Conservation (phyloP, 1,140 invertebrate species). For the Drosophila setifemur region DNA sequence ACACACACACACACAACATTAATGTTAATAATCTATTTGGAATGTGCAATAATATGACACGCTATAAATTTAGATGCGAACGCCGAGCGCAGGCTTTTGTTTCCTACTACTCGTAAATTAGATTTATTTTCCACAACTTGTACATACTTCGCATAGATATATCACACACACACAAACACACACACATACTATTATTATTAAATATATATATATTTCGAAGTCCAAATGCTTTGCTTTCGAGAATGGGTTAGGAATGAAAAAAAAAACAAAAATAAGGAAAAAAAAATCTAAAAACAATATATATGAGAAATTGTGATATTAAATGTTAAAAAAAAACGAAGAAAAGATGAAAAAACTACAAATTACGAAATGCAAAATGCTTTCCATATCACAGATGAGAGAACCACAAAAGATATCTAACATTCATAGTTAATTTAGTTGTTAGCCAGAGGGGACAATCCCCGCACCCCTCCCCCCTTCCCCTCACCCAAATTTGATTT, state of each 20-base stretch:
- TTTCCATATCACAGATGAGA: slow-evolving; percentile 73
- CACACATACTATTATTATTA: slow-evolving; percentile 19
- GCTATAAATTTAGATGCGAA: slow-evolving; percentile 69
- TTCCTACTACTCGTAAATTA: slow-evolving; percentile 68
- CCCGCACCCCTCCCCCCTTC: slow-evolving; percentile 17
- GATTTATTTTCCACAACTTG: slow-evolving; percentile 55
- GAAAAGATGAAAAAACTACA: slow-evolving; percentile 33
- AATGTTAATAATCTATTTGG: slow-evolving; percentile 54
- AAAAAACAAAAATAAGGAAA: slow-evolving; percentile 20
- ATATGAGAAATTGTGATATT: slow-evolving; percentile 76
- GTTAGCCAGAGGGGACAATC: slow-evolving; percentile 39
- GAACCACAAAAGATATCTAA: slow-evolving; percentile 71
- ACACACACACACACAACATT: slow-evolving; percentile 36
- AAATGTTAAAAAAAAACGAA: slow-evolving; percentile 58
- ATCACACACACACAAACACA: slow-evolving; percentile 17
- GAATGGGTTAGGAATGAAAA: slow-evolving; percentile 42
- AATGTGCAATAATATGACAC: slow-evolving; percentile 79
- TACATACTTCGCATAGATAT: slow-evolving; percentile 51
- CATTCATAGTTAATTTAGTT: slow-evolving; percentile 78
- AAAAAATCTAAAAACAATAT: slow-evolving; percentile 47
- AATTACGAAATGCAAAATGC: slow-evolving; percentile 53
- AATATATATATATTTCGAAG: slow-evolving; percentile 40
- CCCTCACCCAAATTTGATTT: slow-evolving; percentile 42
- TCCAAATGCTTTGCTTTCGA: slow-evolving; percentile 54
- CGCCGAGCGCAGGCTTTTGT: slow-evolving; percentile 60